A percentile compares a stretch with the other conserved stretches of the same genome.
Conservation (phyloP, 2,888 invertebrate species). For the Eupithecia abbreviata region DNA sequence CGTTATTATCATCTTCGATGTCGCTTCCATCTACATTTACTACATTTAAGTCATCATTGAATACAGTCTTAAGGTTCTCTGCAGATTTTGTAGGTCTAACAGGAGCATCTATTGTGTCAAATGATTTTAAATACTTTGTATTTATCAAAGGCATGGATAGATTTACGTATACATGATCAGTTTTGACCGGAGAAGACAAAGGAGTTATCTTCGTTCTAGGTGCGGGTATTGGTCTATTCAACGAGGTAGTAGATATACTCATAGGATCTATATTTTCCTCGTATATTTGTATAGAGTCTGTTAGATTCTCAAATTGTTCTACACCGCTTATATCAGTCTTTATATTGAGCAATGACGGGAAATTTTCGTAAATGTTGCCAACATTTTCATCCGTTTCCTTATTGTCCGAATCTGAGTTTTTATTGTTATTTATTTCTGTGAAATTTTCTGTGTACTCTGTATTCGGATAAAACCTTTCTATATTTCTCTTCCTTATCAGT, state of each 20-base stretch:
- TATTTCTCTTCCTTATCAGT: constrained; percentile 73
- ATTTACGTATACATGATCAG: constrained; percentile 84
- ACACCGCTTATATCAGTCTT: constrained; percentile 73
- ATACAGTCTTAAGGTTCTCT: constrained; percentile 63
- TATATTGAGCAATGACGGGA: constrained; percentile 66
- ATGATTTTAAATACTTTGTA: constrained; percentile 60
- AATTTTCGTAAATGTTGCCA: constrained; percentile 77
- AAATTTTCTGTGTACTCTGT: constrained; percentile 79
- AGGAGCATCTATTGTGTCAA: constrained; percentile 70
- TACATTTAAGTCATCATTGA: constrained; percentile 45
- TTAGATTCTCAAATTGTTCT: constrained; percentile 85
- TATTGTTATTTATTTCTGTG: constrained; percentile 78
- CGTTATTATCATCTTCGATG: constrained; percentile 41
- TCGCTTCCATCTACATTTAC: constrained; percentile 49
- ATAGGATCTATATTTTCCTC: constrained; percentile 73
- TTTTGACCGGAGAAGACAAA: constrained; percentile 67
- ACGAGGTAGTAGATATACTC: constrained; percentile 72
- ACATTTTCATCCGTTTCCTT: constrained; percentile 56
- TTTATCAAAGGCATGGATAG: constrained; percentile 80
- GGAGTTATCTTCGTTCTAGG: constrained; percentile 81
- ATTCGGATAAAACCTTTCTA: constrained; percentile 80
- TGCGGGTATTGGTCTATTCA: constrained; percentile 84
- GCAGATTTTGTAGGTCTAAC: constrained; percentile 70
- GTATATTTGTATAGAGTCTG: constrained; percentile 87
- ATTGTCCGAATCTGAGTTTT: constrained; percentile 58